A percentile compares a stretch with the other conserved stretches of the same genome.
Evolutionary conservation across 2,888 invertebrate genomes (phyloP).

Genomic region (Eupithecia pulchellata): DNA sequence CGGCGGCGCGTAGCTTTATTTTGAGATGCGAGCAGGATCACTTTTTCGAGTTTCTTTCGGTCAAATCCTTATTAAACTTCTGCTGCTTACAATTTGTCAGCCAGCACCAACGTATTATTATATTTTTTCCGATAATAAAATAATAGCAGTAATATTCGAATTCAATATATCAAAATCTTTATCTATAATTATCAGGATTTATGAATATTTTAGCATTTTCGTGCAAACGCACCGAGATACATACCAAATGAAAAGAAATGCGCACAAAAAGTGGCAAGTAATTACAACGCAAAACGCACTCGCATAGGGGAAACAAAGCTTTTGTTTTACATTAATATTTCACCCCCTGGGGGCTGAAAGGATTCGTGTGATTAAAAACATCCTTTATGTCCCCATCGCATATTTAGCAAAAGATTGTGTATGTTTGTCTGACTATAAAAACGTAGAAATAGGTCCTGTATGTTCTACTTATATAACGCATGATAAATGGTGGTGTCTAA

Average conservation of each 20-base stretch:
- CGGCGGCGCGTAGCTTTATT: no score
- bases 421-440: background rate
- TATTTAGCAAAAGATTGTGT: background rate
- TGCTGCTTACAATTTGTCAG: no score
- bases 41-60: no score
- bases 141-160: background rate
- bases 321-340: constrained; percentile 49
- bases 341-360: constrained; percentile 41
- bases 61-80: no score
- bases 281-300: constrained; percentile 21
- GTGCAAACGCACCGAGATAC: background rate
- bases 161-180: background rate
- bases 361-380: constrained; percentile 44
- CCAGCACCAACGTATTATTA: no score
- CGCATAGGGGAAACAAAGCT: constrained; percentile 36
- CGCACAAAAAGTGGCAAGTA: constrained; percentile 31
- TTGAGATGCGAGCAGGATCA: no score
- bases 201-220: background rate
- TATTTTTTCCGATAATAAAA: no score
- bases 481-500: background rate
- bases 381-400: constrained; percentile 21
- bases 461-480: background rate
- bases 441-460: background rate
- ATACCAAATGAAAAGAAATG: background rate
- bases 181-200: background rate